Evolutionary conservation across 2,797 vertebrate genomes (phyloP), one percentile per base, ranked within the genome.

Genomic region (Sylvilagus floridanus): DNA sequence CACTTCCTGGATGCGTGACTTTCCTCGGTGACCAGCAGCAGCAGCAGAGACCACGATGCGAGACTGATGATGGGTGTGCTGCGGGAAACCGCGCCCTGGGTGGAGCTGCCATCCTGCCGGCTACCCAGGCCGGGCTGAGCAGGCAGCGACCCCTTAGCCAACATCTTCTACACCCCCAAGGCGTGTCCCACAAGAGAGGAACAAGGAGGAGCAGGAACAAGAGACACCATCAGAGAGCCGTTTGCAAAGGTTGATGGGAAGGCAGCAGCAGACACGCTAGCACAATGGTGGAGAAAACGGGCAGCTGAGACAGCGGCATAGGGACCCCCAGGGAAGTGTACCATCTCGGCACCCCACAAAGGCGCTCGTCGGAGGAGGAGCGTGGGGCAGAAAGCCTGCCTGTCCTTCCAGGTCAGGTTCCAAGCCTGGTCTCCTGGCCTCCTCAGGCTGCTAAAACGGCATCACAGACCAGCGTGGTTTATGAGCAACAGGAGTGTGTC

Each of bases 301-400:
- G 19, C 17, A 21, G 12, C 0, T 1, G 1, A 62, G 68, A 28
- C 0, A 1, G 73, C 35, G 0, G 16, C 17, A 5, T 7, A n/a
- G 71, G n/a, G 32, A 10, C 0, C 3, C 21, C 35, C 14, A 5
- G 72, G 11, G 2, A 10, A 9, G 32, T 2, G 19, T 5, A 35
- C 54, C n/a, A 0, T 5, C 0, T 13, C 6, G 4, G 0, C 7
- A 2, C 7, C 11, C 12, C 21, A 5, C 26, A 16, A 3, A 14
- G 32, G n/a, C 16, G 13, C 2, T 17, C 32, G 4, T 30, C 28
- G 30, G 22, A 4, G 1, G 26, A 19, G 17, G 0, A 0, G 7
- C 2, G 11, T 3, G 0, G 2, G 22, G 42, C 10, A 37, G 21
- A 19, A 7, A 6, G 2, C 52, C 14, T 30, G 0, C 7, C 65